Evolutionary conservation across 2,797 vertebrate species (phyloP), one percentile per base, ranked within the genome.

Genomic region (Oceanodroma leucorhoa): DNA sequence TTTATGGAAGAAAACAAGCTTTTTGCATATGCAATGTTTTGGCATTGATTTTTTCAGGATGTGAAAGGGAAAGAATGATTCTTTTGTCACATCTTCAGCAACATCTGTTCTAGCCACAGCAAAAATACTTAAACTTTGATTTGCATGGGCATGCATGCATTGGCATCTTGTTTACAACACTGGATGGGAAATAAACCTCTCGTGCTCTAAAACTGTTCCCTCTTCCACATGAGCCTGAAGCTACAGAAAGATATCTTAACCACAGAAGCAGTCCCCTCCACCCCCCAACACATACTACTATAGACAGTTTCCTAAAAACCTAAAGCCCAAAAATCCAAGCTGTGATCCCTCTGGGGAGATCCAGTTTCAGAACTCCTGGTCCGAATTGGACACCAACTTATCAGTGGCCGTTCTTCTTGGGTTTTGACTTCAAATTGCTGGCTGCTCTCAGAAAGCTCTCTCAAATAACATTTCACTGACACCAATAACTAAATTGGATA

Each of bases 251-350:
- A 6, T 10, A 8, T 14, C 29, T 32, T 50, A 51, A 48, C 10
- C 45, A 77, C 21, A 58, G 45, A 19, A 87, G 8, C 4, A 30
- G 9, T 6, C 20, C 8, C 18, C 22, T 48, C 60, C 11, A 19
- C 6, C 2, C 11, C 21, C 15, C 14, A 65, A 30, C 9, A 29
- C 1, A 1, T 15, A 7, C 10, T 24, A 23, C 11, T 32, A 8
- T 1, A 55, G 45, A 23, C 1, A 19, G 22, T n/a, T 76, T 51
- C 38, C 27, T 34, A 38, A 60, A 83, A 60, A 34, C 9, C 21
- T 21, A 3, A 78, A 1, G 0, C 13, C 43, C 21, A 30, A 45
- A 94, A 73, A 12, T 9, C 36, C 16, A 60, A 41, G 19, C 19
- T 81, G 17, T 23, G 8, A 64, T 38, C 17, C 9, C 10, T 9